Evolutionary conservation across 2,888 invertebrate genomes (phyloP).

Genomic region (Rhagophthalmus giganteus): DNA sequence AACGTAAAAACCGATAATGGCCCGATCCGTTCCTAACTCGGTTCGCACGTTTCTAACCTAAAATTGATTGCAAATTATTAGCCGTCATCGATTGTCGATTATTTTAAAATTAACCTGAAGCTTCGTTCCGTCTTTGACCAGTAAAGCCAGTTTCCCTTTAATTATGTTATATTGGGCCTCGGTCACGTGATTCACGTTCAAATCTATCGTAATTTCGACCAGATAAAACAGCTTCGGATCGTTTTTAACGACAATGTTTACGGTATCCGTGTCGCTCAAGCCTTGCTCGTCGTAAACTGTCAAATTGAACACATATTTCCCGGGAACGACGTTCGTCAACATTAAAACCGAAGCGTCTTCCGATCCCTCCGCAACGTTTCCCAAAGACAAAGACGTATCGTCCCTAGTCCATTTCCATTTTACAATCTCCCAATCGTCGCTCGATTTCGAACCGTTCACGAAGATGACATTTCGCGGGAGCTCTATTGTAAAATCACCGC

Average conservation of each 20-base stretch:
- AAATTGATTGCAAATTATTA: conserved; percentile 13
- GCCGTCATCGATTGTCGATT: too few species aligned
- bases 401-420: conserved; percentile 83
- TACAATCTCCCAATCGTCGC: conserved; percentile 84
- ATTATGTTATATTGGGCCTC: conserved; percentile 75
- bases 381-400: conserved; percentile 78
- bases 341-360: conserved; percentile 78
- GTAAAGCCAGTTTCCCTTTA: conserved; percentile 76
- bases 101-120: too few species aligned
- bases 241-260: conserved; percentile 78
- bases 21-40: conserved; percentile 58
- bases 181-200: conserved; percentile 69
- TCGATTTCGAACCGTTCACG: conserved; percentile 82
- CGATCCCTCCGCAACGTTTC: conserved; percentile 72
- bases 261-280: conserved; percentile 76
- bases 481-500: conserved; percentile 78
- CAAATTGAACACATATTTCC: conserved; percentile 84
- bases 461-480: conserved; percentile 76
- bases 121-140: conserved; percentile 74
- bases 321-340: conserved; percentile 81
- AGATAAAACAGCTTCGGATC: conserved; percentile 76
- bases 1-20: conserved; percentile 58
- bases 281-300: conserved; percentile 93
- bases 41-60: conserved; percentile 56
- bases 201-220: conserved; percentile 80